phyloP scores from a whole-genome alignment of 2,797 vertebrate genomes.

The Crax fasciolata region DNA sequence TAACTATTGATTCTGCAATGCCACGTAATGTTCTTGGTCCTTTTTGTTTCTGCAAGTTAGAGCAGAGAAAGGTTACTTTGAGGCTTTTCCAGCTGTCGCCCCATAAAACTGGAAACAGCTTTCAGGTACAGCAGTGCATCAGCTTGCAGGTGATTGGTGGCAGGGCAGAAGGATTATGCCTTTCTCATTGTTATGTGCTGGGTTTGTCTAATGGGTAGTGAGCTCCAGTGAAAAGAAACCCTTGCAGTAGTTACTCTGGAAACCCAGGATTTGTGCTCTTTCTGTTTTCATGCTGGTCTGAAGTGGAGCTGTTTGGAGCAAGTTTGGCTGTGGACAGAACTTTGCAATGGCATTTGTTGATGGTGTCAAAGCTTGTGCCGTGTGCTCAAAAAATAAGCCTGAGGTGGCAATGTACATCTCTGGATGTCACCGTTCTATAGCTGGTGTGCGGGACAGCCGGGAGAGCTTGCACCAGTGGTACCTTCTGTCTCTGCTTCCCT shows the following conservation, averaged over 20 bases:
- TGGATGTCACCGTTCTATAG: neutral
- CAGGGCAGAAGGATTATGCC: neutral
- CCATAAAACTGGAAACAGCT: neutral
- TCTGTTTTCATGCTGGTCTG: neutral
- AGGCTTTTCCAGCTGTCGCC: conserved; percentile 39
- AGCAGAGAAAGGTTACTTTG: conserved; percentile 29
- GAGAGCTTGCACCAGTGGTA: neutral
- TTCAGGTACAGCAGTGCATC: neutral
- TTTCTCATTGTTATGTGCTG: neutral
- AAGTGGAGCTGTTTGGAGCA: neutral
- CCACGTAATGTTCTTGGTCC: neutral
- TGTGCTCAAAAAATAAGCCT: neutral
- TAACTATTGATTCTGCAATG: conserved; percentile 36
- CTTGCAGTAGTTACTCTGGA: neutral
- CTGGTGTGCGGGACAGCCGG: neutral
- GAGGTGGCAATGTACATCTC: neutral
- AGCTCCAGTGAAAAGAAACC: neutral
- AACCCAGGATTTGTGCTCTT: neutral
- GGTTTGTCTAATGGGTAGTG: neutral
- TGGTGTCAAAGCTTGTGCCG: neutral
- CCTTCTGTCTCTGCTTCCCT: neutral
- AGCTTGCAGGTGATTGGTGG: neutral
- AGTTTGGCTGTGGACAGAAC: neutral
- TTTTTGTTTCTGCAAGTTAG: neutral
- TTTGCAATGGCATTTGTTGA: neutral